phyloP scores from a whole-genome alignment of 2,888 invertebrate species.

The Melipona bicolor region DNA sequence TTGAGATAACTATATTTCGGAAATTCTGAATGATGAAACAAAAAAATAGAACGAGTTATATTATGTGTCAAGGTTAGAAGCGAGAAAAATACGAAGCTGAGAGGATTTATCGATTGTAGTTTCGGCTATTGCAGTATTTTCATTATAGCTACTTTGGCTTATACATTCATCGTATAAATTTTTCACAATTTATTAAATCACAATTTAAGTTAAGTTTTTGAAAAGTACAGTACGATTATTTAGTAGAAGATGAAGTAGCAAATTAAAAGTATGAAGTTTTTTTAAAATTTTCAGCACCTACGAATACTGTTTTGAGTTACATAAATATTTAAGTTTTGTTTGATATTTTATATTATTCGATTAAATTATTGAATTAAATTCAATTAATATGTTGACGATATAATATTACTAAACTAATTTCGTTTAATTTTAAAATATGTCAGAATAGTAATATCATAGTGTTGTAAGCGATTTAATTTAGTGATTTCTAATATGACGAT shows the following conservation, averaged over 20 bases:
- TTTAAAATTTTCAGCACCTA: neutral
- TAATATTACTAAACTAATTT: neutral
- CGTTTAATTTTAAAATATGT: neutral
- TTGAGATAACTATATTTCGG: neutral
- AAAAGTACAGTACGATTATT: neutral
- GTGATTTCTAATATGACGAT: neutral
- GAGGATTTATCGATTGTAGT: conserved; percentile 34
- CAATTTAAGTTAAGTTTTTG: neutral
- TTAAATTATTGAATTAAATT: neutral
- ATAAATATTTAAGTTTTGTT: neutral
- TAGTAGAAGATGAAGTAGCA: neutral
- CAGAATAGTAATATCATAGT: neutral
- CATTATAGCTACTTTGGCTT: neutral
- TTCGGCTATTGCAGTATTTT: conserved; percentile 8
- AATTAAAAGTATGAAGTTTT: neutral
- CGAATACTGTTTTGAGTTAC: neutral
- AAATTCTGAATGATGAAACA: neutral
- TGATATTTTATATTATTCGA: neutral
- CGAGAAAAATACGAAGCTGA: conserved; percentile 22
- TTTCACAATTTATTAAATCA: neutral
- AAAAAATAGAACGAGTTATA: conserved; percentile 27
- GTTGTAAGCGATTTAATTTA: neutral
- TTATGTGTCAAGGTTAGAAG: conserved; percentile 19
- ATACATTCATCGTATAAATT: conserved; percentile 4
- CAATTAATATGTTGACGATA: neutral